phyloP scores from a whole-genome alignment of 2,888 invertebrate species.

The Aricia artaxerxes region DNA sequence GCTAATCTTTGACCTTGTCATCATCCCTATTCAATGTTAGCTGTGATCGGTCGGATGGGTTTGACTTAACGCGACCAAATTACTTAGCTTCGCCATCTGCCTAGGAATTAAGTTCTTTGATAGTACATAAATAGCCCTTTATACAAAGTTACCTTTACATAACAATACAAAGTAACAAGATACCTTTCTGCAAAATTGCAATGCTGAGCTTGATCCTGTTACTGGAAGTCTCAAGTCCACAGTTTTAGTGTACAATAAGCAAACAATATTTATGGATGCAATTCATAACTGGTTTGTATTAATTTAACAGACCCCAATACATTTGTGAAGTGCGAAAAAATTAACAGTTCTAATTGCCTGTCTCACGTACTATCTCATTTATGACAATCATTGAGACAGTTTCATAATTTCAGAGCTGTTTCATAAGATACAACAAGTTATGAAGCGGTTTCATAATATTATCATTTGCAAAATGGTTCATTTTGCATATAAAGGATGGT shows the following conservation, averaged over 20 bases:
- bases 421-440: background rate
- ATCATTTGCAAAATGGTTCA: background rate
- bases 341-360: conserved; percentile 27
- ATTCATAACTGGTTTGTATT: conserved; percentile 36
- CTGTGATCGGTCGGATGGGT: too few species aligned
- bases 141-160: too few species aligned
- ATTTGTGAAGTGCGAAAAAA: conserved; percentile 33
- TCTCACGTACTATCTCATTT: conserved; percentile 10
- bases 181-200: background rate
- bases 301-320: conserved; percentile 23
- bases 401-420: background rate
- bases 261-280: conserved; percentile 33
- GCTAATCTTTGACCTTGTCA: too few species aligned
- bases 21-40: too few species aligned
- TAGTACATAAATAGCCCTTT: too few species aligned
- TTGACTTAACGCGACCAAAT: too few species aligned
- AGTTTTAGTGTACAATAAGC: conserved; percentile 22
- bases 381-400: conserved; percentile 8
- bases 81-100: too few species aligned
- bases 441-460: background rate
- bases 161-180: too few species aligned
- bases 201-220: background rate
- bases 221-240: background rate
- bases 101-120: too few species aligned
- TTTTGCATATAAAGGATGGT: too few species aligned